Conservation (phyloP, 1,140 invertebrate species). For the Caenorhabditis tropicalis region DNA sequence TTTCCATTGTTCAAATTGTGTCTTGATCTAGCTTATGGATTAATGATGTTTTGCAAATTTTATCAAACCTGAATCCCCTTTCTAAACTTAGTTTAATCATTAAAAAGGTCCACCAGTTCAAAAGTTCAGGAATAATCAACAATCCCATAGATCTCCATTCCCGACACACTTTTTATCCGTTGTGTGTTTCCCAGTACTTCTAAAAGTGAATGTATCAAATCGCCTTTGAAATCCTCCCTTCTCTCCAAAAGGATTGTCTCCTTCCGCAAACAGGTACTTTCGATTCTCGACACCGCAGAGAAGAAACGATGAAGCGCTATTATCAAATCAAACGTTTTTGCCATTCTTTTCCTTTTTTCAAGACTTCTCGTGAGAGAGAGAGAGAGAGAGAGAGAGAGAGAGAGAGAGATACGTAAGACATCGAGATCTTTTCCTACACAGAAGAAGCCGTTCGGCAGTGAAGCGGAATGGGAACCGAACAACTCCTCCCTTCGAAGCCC, state of each 20-base stretch:
- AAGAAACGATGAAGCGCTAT: neutral
- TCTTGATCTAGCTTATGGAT: too few species aligned
- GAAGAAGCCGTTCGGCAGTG: slow-evolving; percentile 8
- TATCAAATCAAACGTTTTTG: slow-evolving; percentile 30
- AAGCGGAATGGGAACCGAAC: neutral
- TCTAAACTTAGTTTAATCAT: too few species aligned
- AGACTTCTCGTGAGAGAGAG: too few species aligned
- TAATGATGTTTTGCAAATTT: too few species aligned
- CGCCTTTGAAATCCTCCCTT: neutral
- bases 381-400: too few species aligned
- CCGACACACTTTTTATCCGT: neutral
- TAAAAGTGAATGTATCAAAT: neutral
- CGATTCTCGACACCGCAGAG: neutral
- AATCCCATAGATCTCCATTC: too few species aligned
- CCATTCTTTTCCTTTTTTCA: neutral
- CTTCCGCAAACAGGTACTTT: slow-evolving; percentile 22
- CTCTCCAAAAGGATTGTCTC: neutral
- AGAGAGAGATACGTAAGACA: neutral
- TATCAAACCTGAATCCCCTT: too few species aligned
- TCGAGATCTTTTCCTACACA: neutral
- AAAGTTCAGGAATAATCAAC: too few species aligned
- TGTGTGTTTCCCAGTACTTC: neutral
- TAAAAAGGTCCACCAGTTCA: too few species aligned
- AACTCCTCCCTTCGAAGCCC: neutral
- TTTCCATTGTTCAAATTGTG: too few species aligned